Base-by-base conservation (phyloP, 2,888 invertebrate genomes). In the Myopa testacea region DNA sequence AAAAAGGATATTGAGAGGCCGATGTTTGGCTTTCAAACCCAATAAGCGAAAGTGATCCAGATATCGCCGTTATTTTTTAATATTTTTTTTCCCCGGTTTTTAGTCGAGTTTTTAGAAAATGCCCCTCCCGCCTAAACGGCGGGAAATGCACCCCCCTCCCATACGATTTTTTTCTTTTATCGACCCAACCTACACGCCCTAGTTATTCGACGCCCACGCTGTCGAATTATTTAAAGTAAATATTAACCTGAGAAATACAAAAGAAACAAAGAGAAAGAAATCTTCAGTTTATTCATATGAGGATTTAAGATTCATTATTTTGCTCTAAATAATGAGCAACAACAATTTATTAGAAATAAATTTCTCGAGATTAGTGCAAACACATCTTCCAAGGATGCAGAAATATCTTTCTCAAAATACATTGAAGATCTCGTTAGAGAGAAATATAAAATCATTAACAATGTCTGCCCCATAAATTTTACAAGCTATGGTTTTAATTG, bases 391-490 rank as follows among this genome's bases (percentile, higher is more conserved):
- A 40, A 40, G 8, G 8, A 8, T 8, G 65, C 3, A 14, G 34
- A 38, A 4, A 37, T 65, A 10, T 34, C 10, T 37, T 65, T 65
- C 14, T 3, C 34, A 38, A 65, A 65, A 65, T 65, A 65, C 16
- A 38, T 65, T 34, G 65, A 65, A 65, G 34, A 12, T 38, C 4
- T 16, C 4, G 34, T 65, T 37, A 34, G 65, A 38, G 38, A 34
- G 37, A 34, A 37, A 12, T 65, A 65, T 14, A 38, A 65, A 65
- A 38, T 34, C 7, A 34, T 34, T 37, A 65, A 65, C 7, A 65
- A 65, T 38, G 37, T 65, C 14, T 65, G 65, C 16, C 65, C 65
- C 3, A 65, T 65, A 34, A 65, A 65, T 38, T 65, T 65, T 16
- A 65, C 14, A 34, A 38, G 65, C 38, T 34, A 14, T 38, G 38